Evolutionary conservation across 2,888 invertebrate species (phyloP).

Genomic region (Drosophila flavopinicola): DNA sequence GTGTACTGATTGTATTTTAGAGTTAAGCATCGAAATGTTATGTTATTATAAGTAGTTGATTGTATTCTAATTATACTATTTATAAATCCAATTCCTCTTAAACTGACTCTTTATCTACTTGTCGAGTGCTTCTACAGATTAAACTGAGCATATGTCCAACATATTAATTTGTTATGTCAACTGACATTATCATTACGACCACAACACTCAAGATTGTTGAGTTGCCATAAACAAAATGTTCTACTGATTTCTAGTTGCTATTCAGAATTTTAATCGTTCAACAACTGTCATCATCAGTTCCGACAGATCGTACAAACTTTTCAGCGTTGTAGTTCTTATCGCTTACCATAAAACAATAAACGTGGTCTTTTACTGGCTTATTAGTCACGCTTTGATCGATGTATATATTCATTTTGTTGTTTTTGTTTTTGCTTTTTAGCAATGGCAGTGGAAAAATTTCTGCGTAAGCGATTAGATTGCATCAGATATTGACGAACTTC

Average conservation of each 20-base stretch:
- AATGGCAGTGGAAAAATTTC: conserved; percentile 31
- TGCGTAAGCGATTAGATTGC: conserved; percentile 24
- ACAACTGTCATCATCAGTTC: neutral
- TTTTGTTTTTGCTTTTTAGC: neutral
- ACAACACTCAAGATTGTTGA: conserved; percentile 22
- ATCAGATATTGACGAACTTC: conserved; percentile 8
- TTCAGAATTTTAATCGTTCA: neutral
- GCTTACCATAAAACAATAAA: conserved; percentile 11
- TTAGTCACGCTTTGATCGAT: conserved; percentile 34
- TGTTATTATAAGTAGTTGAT: conserved; percentile 19
- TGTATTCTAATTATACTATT: conserved; percentile 29
- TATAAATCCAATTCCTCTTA: neutral
- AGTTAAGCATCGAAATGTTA: conserved; percentile 12
- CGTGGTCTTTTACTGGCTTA: neutral
- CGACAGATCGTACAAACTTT: conserved; percentile 1
- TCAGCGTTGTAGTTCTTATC: conserved; percentile 11
- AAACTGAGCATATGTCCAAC: neutral
- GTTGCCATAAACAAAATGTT: neutral
- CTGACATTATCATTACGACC: conserved; percentile 7
- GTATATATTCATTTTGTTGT: neutral
- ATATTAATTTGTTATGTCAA: conserved; percentile 3
- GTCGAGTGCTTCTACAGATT: neutral
- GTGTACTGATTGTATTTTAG: neutral
- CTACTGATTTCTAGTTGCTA: conserved; percentile 2
- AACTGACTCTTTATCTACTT: neutral